Base-by-base conservation (phyloP, 2,888 invertebrate species). In the Buathra laborator region DNA sequence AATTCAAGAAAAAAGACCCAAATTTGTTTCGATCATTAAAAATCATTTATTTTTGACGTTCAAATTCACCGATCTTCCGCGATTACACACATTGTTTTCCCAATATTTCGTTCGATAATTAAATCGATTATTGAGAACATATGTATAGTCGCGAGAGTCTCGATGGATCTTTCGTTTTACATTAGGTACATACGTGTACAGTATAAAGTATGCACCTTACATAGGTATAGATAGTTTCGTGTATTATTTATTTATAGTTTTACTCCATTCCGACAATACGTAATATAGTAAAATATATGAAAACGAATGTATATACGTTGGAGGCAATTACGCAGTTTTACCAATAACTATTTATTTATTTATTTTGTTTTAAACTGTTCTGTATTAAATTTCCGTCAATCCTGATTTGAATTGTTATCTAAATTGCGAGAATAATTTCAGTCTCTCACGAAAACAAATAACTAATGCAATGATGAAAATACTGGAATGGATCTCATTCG, bases 221-320 rank as follows among this genome's bases (percentile, higher is more conserved):
- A 72, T 77, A 53, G 67, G 62, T 80, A 72, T 83, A 80, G 76
- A 79, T 77, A 80, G 53, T 71, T 71, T 78, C 74, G 46, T 78
- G 74, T 66, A 75, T 77, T 80, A 71, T 64, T 77, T 80, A 71
- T 64, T 62, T 48, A 48, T 46, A 46, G 14, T 62, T 51, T 70
- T 71, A 71, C 76, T 72, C 67, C 77, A 85, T 83, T 37, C 74
- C 67, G 72, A 83, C 64, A 81, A 81, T 84, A 86, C 79, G 51
- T 77, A 86, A 81, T 85, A 84, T 87, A 86, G 51, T 86, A 86
- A 87, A 87, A 86, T 86, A 86, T 86, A 86, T 81, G 84, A 86
- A 86, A 87, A 80, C 71, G 78, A 87, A 82, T 87, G 77, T 87
- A 80, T 83, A 83, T 83, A 74, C 80, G 79, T 79, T 56, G 66